Conservation (phyloP, 2,888 invertebrate species). For the Brenthis daphne region DNA sequence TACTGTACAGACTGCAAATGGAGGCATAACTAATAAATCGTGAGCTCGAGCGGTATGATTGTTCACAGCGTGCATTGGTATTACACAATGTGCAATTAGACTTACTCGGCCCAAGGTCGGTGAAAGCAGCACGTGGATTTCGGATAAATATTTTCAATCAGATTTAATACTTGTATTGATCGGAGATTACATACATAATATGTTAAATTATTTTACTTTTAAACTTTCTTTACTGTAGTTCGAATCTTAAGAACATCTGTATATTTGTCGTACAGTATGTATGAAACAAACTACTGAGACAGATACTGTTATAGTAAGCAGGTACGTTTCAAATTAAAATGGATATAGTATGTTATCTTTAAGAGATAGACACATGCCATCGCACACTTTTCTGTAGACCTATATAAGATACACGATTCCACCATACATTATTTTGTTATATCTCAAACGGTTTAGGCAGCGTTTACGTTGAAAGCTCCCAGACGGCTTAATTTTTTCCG, state of each 20-base stretch:
- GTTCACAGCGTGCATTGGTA: conserved; percentile 20
- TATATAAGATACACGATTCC: too few relatives aligned
- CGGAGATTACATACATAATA: background rate
- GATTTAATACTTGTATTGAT: conserved; percentile 21
- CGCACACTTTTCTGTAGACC: too few relatives aligned
- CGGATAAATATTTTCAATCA: conserved; percentile 22
- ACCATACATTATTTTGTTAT: too few relatives aligned
- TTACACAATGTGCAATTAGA: conserved; percentile 36
- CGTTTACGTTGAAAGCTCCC: too few relatives aligned
- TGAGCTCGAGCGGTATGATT: conserved; percentile 15
- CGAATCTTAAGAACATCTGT: background rate
- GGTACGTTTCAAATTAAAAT: too few relatives aligned
- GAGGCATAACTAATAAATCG: conserved; percentile 26
- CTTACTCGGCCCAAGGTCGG: conserved; percentile 28
- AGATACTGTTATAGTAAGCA: too few relatives aligned
- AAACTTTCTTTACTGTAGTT: background rate
- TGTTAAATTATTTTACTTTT: background rate
- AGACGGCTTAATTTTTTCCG: too few relatives aligned
- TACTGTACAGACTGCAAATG: background rate
- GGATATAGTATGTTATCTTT: too few relatives aligned
- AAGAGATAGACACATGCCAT: too few relatives aligned
- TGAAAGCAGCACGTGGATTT: conserved; percentile 32
- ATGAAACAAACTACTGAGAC: too few relatives aligned
- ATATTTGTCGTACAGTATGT: too few relatives aligned
- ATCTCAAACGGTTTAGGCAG: too few relatives aligned